Conservation (phyloP, 2,797 vertebrate species). For the Psittacula echo region DNA sequence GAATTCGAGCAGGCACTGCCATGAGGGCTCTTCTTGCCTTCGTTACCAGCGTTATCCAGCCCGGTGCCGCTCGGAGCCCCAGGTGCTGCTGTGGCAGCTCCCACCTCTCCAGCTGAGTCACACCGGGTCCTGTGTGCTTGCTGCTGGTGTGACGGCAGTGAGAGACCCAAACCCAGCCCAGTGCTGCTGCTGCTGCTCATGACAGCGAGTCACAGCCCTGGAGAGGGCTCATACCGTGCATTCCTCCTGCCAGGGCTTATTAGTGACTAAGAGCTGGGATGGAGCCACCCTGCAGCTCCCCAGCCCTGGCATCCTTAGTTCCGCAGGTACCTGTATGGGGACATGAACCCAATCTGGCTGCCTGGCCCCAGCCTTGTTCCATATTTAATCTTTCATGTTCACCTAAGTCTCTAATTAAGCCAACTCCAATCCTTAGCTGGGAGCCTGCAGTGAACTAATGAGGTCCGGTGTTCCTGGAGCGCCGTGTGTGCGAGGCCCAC, state of each 20-base stretch:
- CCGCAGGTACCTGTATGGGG: not conserved
- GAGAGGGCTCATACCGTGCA: not conserved
- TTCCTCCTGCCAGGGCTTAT: not conserved
- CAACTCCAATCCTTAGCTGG: not conserved
- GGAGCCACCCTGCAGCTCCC: not conserved
- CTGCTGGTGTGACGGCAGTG: constrained; percentile 27
- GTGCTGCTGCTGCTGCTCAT: not conserved
- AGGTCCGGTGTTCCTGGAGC: fast-evolving
- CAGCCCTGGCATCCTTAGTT: not conserved
- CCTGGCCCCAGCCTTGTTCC: not conserved
- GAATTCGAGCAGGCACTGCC: constrained; percentile 9
- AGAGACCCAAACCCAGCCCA: not conserved
- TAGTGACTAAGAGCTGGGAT: not conserved
- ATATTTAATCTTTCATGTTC: not conserved
- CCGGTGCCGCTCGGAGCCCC: not conserved
- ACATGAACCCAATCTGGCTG: not conserved
- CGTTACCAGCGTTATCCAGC: not conserved
- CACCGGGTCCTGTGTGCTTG: not conserved
- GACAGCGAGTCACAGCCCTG: not conserved
- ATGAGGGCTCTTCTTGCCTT: not conserved
- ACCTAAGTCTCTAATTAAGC: constrained; percentile 1
- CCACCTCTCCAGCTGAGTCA: constrained; percentile 5
- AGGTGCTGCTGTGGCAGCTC: not conserved
- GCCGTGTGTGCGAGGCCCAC: fast-evolving
- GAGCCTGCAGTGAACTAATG: not conserved